Evolutionary conservation across 2,888 invertebrate genomes (phyloP).

Genomic region (Onchidella celtica): DNA sequence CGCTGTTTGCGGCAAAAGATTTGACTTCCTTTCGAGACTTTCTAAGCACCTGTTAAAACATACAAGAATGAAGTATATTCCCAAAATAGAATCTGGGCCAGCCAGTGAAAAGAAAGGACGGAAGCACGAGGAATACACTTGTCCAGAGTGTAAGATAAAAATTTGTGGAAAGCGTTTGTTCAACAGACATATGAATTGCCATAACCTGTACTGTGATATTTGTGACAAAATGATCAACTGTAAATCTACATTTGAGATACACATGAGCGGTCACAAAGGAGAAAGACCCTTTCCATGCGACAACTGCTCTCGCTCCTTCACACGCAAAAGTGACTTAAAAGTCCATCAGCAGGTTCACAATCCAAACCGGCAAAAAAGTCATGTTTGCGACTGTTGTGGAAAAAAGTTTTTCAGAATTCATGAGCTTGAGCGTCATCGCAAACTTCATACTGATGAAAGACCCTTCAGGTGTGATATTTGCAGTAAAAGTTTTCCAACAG

Average conservation of each 20-base stretch:
- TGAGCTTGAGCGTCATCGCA: not conserved
- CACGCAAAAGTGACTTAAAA: slow-evolving; percentile 12
- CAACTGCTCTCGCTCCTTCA: slow-evolving; percentile 2
- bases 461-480: not conserved
- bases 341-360: not conserved
- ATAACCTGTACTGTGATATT: not conserved
- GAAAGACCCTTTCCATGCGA: not conserved
- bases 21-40: not conserved
- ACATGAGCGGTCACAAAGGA: not conserved
- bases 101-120: not conserved
- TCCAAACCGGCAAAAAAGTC: not conserved
- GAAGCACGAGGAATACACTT: not conserved
- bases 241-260: not conserved
- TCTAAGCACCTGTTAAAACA: not conserved
- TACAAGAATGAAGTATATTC: not conserved
- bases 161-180: not conserved
- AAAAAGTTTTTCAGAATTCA: not conserved
- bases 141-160: not conserved
- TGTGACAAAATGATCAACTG: not conserved
- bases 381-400: slow-evolving; percentile 6
- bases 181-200: slow-evolving; percentile 2
- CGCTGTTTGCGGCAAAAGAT: not conserved
- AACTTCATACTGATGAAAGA: not conserved
- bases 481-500: not conserved
- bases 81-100: not conserved